Evolutionary conservation across 92 coral and sea anemone species (phyloP), one percentile per base, ranked within the genome.

Genomic region (Parazoanthus atlanticus): DNA sequence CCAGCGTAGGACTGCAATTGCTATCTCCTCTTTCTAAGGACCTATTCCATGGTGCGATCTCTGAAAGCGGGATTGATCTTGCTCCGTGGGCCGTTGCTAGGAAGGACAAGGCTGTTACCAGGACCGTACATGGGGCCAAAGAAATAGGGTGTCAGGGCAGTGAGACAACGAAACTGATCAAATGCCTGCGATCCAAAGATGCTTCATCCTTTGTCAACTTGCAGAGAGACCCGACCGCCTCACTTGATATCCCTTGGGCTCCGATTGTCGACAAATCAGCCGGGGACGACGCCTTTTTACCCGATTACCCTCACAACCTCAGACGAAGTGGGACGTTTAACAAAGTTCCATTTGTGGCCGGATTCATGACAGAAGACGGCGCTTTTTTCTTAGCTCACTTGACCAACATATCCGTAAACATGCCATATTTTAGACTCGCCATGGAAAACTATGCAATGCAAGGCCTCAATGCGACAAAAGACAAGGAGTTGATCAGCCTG

Each of bases 161-260:
- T 15, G 74, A 67, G 8, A 25, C 28, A 8, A 25, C 28, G 28
- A 67, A 67, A 29, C 28, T 67, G 74, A 5, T 67, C 31, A 31
- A 67, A 25, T 67, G 74, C 13, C 74, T 67, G 30, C 74, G 74
- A 67, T 67, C 74, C 74, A 67, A 67, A 67, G 74, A 67, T 15
- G 74, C 74, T 31, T 23, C 11, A 11, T 67, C 74, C 2, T 67
- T 67, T 67, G 74, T 67, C 31, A 67, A n/a, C 10, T 67, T 67
- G 58, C 17, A 15, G 21, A 52, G 58, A 13, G 58, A 52, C 58
- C 58, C 58, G 21, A 13, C 17, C 21, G 19, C 17, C 58, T 52
- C 21, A 15, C 0, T 2, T 52, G 19, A 52, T 16, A 25, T 67
- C 31, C 74, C 30, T 25, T 67, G 74, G 74, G 31, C 30, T 25